Evolutionary conservation across 2,888 invertebrate species (phyloP), one percentile per base, ranked within the genome.

Genomic region (Phymatocera aterrima): DNA sequence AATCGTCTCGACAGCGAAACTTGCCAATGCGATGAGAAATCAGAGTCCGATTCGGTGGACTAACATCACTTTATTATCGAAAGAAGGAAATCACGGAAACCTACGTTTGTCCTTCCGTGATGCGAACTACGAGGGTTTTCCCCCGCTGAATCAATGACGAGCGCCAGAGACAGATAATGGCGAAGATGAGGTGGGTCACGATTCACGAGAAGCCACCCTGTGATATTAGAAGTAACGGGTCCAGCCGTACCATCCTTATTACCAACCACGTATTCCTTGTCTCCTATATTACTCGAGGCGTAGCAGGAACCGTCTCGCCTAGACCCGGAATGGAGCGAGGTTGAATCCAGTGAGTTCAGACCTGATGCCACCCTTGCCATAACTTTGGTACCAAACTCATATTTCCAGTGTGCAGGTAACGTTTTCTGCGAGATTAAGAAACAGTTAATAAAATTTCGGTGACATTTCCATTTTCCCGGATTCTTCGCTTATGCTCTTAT

Each of bases 161-260:
- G n/a, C 15, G n/a, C 48, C 10, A 51, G 72, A 51, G 51, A 72
- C 8, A 51, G 72, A 72, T 72, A 72, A 72, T 18, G 31, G 21
- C 18, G n/a, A 21, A 72, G 31, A 72, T 48, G 4, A 51, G 72
- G 31, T n/a, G 48, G 72, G 72, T 72, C 72, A 72, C 72, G 72
- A 72, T 72, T 72, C 72, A 72, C 48, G 48, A 51, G 72, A 51
- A 34, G 28, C 43, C 31, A 24, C 34, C 72, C 24, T 31, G 21
- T 82, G 83, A 85, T 87, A 86, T 85, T 85, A 85, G 85, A 85
- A 87, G 86, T 88, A 87, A 87, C 86, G 84, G 86, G 81, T 84
- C 86, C 83, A 83, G 82, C 82, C 82, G 79, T 80, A 79, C 82
- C 83, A 81, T 84, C 83, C 85, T 87, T 87, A 87, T 87, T 87